Evolutionary conservation across 2,888 invertebrate genomes (phyloP).

Genomic region (Harpalus rubripes): DNA sequence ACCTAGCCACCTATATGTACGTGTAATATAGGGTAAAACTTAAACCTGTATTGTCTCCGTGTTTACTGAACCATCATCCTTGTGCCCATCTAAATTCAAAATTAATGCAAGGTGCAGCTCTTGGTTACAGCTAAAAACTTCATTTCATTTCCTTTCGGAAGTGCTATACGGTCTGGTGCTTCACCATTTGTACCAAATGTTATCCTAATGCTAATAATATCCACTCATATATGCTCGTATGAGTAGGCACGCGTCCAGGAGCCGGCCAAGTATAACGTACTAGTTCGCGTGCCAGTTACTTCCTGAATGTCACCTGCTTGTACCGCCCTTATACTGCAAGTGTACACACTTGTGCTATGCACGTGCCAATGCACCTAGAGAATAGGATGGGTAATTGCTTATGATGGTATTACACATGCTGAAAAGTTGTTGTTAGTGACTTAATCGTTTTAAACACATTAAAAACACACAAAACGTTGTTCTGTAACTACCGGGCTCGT

Average conservation of each 20-base stretch:
- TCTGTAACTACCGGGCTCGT: no score
- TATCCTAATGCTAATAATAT: slow-evolving; percentile 7
- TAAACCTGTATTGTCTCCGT: background rate
- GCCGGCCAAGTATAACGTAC: background rate
- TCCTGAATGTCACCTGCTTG: background rate
- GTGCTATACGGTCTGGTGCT: slow-evolving; percentile 12
- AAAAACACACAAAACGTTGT: background rate
- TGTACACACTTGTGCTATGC: background rate
- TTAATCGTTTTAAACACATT: background rate
- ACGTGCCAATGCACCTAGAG: background rate
- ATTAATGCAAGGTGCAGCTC: slow-evolving; percentile 12
- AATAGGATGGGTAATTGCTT: background rate
- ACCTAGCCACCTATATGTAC: no score
- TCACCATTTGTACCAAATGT: slow-evolving; percentile 5
- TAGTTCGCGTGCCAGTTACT: background rate
- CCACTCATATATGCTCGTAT: background rate
- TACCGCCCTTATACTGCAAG: slow-evolving; percentile 4
- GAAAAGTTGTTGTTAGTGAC: background rate
- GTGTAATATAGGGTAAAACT: no score
- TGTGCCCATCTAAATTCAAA: background rate
- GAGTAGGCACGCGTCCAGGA: background rate
- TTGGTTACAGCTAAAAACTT: background rate
- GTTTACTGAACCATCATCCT: slow-evolving; percentile 4
- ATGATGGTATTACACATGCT: background rate
- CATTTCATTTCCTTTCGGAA: slow-evolving; percentile 6